Base-by-base conservation (phyloP, 2,888 invertebrate genomes). In the Ennomos fuscantarius region DNA sequence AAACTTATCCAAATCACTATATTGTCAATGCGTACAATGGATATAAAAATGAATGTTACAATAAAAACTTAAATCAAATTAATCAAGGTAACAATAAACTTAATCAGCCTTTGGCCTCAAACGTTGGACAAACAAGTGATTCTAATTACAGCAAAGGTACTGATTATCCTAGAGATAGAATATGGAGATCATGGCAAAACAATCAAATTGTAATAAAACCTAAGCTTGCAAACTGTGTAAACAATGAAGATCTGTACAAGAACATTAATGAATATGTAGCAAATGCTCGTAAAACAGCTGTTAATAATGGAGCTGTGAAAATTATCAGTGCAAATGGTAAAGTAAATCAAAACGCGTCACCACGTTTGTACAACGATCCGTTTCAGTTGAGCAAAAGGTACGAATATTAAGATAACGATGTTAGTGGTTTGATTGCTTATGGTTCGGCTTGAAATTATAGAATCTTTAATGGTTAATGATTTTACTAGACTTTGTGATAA, bases 141-240 rank as follows among this genome's bases (percentile, higher is more conserved):
- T 24, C 33, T n/a, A 46, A 46, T 10, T 9, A 24, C 10, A 31
- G 40, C 12, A 31, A 37, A 55, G 40, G 11, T 9, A 12, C n/a
- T 40, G 34, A 10, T 36, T 44, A 46, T 10, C 46, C 13, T 8
- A 54, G 5, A 37, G 32, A 57, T n/a, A 63, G 45, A 65, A 57
- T 69, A 24, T 69, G 68, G 66, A 63, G 66, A 39, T 55, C 58
- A 31, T 73, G 71, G 72, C 57, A 49, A 13, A 65, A 65, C 42
- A 63, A 60, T 13, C 44, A 64, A 46, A 56, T 67, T 32, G 13
- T 40, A n/a, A 41, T 58, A 12, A 48, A 37, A 41, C 53, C 58
- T 36, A 53, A 15, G 33, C 3, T 32, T 39, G 31, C 34, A 12
- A 8, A 10, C 2, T n/a, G 1, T 34, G 13, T 15, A 2, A 43